These are phyloP conservation scores for Drosophila kikkawai DNA, from an alignment of 1,140 invertebrate genomes.

Conservation along the genomic window DNA sequence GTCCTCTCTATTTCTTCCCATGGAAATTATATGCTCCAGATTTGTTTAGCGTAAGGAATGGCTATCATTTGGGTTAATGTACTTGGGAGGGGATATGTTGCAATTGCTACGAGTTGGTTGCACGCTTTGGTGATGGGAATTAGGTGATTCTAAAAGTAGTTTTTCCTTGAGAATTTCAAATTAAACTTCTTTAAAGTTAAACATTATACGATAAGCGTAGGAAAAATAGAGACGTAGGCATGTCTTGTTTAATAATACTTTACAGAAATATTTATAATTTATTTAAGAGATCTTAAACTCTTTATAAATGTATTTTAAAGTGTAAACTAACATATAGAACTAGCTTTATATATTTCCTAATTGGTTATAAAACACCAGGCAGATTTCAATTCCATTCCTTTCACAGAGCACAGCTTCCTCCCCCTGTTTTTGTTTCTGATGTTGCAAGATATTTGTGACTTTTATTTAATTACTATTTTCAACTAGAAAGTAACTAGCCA, in stretches of 20 bases:
- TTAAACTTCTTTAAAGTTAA: not conserved
- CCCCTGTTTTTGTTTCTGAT: not conserved
- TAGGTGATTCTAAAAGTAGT: too few relatives aligned
- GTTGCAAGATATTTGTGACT: too few relatives aligned
- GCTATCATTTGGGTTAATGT: slow-evolving; percentile 42
- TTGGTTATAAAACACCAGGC: not conserved
- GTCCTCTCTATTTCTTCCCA: slow-evolving; percentile 6
- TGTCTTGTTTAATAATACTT: not conserved
- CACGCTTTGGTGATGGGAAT: not conserved
- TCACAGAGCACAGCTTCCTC: too few relatives aligned
- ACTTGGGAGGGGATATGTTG: slow-evolving; percentile 12
- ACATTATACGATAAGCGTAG: too few relatives aligned
- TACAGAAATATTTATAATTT: not conserved
- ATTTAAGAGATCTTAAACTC: too few relatives aligned
- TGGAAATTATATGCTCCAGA: slow-evolving; percentile 41
- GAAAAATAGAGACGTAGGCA: not conserved
- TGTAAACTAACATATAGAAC: not conserved
- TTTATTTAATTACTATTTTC: slow-evolving; percentile 6
- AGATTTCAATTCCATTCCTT: not conserved
- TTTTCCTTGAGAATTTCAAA: not conserved
- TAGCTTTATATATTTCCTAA: not conserved
- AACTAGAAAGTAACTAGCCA: slow-evolving; percentile 6
- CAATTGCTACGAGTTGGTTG: not conserved
- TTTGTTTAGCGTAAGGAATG: slow-evolving; percentile 50
- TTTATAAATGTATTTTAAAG: not conserved